Base-by-base conservation (phyloP, 2,797 vertebrate genomes). In the Rhodeus uyekii region DNA sequence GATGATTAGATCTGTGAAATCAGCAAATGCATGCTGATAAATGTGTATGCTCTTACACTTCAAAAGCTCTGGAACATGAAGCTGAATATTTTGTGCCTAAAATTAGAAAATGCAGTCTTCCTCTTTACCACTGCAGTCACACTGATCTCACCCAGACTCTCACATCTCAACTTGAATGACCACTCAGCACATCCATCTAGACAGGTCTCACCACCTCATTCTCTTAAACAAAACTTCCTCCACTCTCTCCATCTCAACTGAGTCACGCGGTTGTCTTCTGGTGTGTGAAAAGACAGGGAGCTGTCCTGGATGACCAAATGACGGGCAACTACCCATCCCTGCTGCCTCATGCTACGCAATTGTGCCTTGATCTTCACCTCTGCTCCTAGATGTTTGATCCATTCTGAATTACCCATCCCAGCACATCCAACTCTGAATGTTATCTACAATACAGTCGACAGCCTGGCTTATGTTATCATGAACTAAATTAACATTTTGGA, bases 211-310 rank as follows among this genome's bases (percentile, higher is more conserved):
- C 32, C 22, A 24, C 22, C 48, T 68, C 65, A 42, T 68, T 61
- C 63, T 42, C 36, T 6, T 79, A 8, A 58, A 71, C 19, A 44
- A 69, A 80, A 61, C 55, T 55, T 80, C 68, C 78, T 72, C 29
- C 27, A 46, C 72, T 78, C 61, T 48, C 67, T 73, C 55, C 3
- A 42, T 80, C 67, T 80, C 53, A 44, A 13, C 55, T 44, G 74
- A 76, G 24, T 63, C 38, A 63, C 38, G 34, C 55, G 44, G 55
- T 10, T 44, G 38, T 44, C 24, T 63, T 5, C 38, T 63, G 74
- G 53, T 19, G 42, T 36, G 2, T 32, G 14, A 42, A 9, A 69
- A 2, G 27, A 18, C 19, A 79, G 55, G 61, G 36, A 85, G 32
- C 29, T 36, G 32, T 34, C 36, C 78, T 7, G 39, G 14, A 61